phyloP scores from a whole-genome alignment of 2,113 vertebrate species.

The Petaurus breviceps region DNA sequence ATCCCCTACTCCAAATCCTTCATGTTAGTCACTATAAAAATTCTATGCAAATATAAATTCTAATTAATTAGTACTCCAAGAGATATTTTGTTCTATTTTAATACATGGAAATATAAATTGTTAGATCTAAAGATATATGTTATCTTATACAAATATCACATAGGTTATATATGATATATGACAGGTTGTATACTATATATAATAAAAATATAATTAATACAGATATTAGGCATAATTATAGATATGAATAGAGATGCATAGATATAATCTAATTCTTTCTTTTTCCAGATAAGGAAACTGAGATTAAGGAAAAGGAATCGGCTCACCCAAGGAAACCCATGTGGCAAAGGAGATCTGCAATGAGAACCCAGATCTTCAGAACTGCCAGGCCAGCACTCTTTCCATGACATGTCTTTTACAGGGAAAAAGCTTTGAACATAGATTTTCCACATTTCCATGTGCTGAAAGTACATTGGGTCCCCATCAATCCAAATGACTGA shows the following conservation, averaged over 20 bases:
- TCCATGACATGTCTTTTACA: background rate
- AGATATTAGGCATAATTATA: background rate
- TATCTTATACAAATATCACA: background rate
- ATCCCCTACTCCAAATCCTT: background rate
- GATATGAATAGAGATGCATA: background rate
- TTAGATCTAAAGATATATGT: background rate
- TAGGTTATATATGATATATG: background rate
- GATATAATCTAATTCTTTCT: background rate
- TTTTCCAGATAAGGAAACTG: background rate
- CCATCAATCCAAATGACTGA: background rate
- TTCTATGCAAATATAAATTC: background rate
- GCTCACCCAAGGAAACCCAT: background rate
- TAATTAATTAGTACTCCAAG: background rate
- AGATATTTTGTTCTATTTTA: background rate
- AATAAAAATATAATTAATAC: background rate
- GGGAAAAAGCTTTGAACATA: background rate
- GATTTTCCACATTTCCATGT: background rate
- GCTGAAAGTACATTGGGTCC: background rate
- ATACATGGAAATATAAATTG: background rate
- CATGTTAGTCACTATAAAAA: background rate
- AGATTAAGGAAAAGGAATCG: background rate
- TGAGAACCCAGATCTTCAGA: background rate
- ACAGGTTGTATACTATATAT: too few relatives aligned
- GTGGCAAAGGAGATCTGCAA: background rate
- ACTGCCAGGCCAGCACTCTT: background rate